Evolutionary conservation across 1,140 invertebrate species (phyloP), one percentile per base, ranked within the genome.

Genomic region (Diploscapter pachys): DNA sequence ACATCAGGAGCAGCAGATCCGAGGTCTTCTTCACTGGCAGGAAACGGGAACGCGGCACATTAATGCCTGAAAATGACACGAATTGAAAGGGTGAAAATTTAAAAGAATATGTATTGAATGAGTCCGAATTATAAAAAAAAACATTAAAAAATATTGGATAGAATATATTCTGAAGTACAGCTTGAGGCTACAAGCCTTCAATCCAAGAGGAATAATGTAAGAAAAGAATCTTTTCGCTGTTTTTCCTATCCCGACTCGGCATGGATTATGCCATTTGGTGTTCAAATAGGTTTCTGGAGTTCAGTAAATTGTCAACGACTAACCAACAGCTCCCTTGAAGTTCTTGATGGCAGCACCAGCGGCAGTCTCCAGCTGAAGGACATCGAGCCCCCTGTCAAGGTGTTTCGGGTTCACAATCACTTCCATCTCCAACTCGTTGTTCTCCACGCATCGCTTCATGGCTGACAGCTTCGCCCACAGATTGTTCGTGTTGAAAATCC

Each of bases 401-500:
- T 91, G 91, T 89, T 86, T 85, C 48, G 85, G 85, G 62, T 85
- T 85, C 4, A 85, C 82, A 62, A 86, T 86, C 48, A 84, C 95
- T 88, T 99, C 96, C 92, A 99, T 92, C 82, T 96, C 92, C 48
- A 99, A 86, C 0, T 89, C 90, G 53, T 90, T 90, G 75, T 92
- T 89, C 53, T 91, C 89, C 2, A 99, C 87, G 5, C 96, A 90
- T 79, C 92, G 89, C 80, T 95, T 90, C 65, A 99, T 94, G 0
- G 94, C 94, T 91, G 73, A 89, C 3, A 99, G 86, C 85, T 92
- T 96, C 4, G 94, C 92, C 97, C 97, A 99, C 70, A 99, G 88
- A 85, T 99, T 99, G 86, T 99, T 99, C 0, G 97, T 99, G 86
- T 99, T 99, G 89, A 99, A 99, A 86, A 97, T 98, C 79, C 89